Evolutionary conservation across 2,113 vertebrate genomes (phyloP), one percentile per base, ranked within the genome.

Genomic region (Rhineura floridana): DNA sequence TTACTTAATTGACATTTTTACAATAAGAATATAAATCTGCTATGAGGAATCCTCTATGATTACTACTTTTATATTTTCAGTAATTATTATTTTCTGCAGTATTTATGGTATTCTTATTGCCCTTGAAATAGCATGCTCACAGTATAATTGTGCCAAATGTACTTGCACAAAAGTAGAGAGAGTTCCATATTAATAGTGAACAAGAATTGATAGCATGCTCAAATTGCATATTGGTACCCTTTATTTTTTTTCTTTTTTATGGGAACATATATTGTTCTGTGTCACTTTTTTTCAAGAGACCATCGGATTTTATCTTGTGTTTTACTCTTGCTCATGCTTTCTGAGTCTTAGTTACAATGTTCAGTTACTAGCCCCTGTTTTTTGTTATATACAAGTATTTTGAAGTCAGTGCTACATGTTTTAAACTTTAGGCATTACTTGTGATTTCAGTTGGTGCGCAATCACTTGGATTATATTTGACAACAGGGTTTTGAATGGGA

Each of bases 381-480:
- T 33, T 52, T 46, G n/a, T 65, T n/a, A 77, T 86, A 63, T 12
- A 6, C 46, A 73, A 33, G 17, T 73, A 62, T 63, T 80, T 81
- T 73, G 36, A 33, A 63, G 52, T 84, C 23, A 50, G 52, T 75
- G 8, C 33, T 73, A 15, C 4, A 63, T n/a, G 36, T 72, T 42
- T 81, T 48, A 46, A 55, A 5, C 23, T 69, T 78, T 82, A 48
- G 30, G 33, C 59, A 77, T 83, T 76, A 67, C 36, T 55, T 90
- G 19, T 59, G 70, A 44, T 77, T 83, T 52, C 50, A 69, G 39
- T 39, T 46, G 1, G 39, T 76, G 55, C 44, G 2, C 9, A 62
- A 39, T 85, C 33, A 46, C 28, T 42, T 75, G 30, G 11, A 36
- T 78, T 84, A 48, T 76, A 88, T 81, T 88, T 88, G 25, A 50